phyloP scores from a whole-genome alignment of 2,888 invertebrate species.

The Drosophila rellima region DNA sequence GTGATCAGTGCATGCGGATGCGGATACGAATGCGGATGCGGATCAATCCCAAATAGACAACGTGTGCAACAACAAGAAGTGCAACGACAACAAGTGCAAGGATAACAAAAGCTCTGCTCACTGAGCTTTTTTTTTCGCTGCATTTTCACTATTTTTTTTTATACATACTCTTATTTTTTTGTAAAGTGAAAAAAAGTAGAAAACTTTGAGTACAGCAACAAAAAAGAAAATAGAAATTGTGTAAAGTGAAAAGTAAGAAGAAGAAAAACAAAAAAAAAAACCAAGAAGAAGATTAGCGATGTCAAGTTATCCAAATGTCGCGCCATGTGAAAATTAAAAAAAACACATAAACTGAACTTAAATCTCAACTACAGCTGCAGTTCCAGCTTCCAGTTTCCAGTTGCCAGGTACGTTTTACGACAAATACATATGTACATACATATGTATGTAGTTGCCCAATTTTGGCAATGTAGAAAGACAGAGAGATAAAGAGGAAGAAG shows the following conservation, averaged over 20 bases:
- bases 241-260: neutral
- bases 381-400: constrained; percentile 7
- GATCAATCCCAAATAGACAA: constrained; percentile 3
- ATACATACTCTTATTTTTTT: constrained; percentile 2
- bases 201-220: neutral
- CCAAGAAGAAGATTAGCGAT: constrained; percentile 1
- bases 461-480: neutral
- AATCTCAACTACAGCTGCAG: constrained; percentile 8
- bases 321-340: constrained; percentile 46
- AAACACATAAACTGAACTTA: constrained; percentile 9
- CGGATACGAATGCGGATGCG: constrained; percentile 2
- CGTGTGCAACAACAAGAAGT: neutral
- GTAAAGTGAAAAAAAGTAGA: neutral
- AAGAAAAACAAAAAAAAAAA: constrained; percentile 7
- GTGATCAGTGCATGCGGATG: constrained; percentile 7
- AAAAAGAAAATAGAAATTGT: neutral
- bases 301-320: constrained; percentile 34
- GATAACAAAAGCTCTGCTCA: constrained; percentile 28
- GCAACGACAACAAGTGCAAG: constrained; percentile 12
- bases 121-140: constrained; percentile 13
- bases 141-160: constrained; percentile 26
- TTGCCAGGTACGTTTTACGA: constrained; percentile 51
- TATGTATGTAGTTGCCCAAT: constrained; percentile 8
- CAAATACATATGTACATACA: too few relatives aligned
- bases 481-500: neutral